phyloP scores from a whole-genome alignment of 2,888 invertebrate genomes.

The Epinotia brunnichana region DNA sequence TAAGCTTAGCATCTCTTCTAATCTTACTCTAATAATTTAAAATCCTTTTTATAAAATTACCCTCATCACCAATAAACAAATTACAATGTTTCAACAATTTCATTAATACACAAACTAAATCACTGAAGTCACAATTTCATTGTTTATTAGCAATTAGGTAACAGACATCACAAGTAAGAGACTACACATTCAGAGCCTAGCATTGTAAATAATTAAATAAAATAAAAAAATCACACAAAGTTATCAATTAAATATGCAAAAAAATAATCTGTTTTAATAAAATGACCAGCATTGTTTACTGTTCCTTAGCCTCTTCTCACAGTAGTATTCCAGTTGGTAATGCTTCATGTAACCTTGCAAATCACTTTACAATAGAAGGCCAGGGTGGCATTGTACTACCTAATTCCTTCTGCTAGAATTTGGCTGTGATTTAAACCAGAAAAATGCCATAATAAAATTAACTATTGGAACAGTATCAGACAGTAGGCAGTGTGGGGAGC shows the following conservation, averaged over 20 bases:
- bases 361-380: neutral
- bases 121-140: slow-evolving; percentile 55
- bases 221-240: slow-evolving; percentile 40
- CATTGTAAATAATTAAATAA: slow-evolving; percentile 37
- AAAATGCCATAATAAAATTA: too few relatives aligned
- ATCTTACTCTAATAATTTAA: slow-evolving; percentile 45
- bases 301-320: slow-evolving; percentile 23
- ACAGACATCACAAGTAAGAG: slow-evolving; percentile 50
- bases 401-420: neutral
- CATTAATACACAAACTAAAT: slow-evolving; percentile 53
- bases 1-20: slow-evolving; percentile 25
- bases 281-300: slow-evolving; percentile 43
- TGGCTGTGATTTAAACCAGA: neutral
- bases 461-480: neutral
- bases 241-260: slow-evolving; percentile 36
- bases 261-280: slow-evolving; percentile 37
- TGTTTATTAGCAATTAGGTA: slow-evolving; percentile 61
- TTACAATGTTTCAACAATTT: slow-evolving; percentile 55
- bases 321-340: slow-evolving; percentile 11
- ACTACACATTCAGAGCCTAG: slow-evolving; percentile 43
- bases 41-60: slow-evolving; percentile 52
- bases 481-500: too few relatives aligned
- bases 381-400: neutral
- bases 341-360: neutral
- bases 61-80: slow-evolving; percentile 60